Evolutionary conservation across 2,113 vertebrate genomes (phyloP), one percentile per base, ranked within the genome.

Genomic region (Gorilla gorilla): DNA sequence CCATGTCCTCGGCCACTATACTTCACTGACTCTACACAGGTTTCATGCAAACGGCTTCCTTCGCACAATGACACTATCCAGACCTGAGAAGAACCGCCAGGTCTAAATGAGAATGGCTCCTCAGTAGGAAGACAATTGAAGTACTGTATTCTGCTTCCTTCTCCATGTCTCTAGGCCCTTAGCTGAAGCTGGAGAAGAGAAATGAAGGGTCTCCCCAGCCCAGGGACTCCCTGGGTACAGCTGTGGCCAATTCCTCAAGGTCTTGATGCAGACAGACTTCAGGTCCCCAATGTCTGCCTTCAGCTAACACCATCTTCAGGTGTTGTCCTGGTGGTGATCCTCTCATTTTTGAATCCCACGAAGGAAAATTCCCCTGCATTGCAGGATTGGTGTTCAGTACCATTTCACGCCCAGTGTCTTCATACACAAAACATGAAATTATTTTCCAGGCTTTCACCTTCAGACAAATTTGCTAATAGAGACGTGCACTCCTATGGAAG

Each of bases 381-480:
- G 61, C 22, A 76, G 27, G 35, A 59, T 23, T 82, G n/a, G 14
- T 40, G 25, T 27, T 78, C 40, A 88, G 52, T 83, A 20, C 30
- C 35, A 18, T 87, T 57, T 94, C 32, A 91, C 18, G 17, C 32
- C 43, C 57, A 52, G 50, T 38, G 17, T 52, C 30, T 55, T 30
- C 73, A n/a, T 50, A 90, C 5, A 25, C 40, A 84, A 90, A 82
- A 70, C 48, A 83, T 52, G 48, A 59, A 87, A 76, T 78, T 61
- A 59, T 70, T 88, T 88, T 92, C 40, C 32, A 89, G 35, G 78
- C 32, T 96, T 96, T 92, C 73, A 38, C 25, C 90, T 90, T 55
- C 40, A 40, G 55, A 82, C 84, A 87, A 14, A 93, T 87, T 93
- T 2, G 3, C 66, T 90, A 61, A 68, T 32, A 83, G 8, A 89